Conservation (phyloP, 2,113 vertebrate genomes). For the Okapia johnstoni region DNA sequence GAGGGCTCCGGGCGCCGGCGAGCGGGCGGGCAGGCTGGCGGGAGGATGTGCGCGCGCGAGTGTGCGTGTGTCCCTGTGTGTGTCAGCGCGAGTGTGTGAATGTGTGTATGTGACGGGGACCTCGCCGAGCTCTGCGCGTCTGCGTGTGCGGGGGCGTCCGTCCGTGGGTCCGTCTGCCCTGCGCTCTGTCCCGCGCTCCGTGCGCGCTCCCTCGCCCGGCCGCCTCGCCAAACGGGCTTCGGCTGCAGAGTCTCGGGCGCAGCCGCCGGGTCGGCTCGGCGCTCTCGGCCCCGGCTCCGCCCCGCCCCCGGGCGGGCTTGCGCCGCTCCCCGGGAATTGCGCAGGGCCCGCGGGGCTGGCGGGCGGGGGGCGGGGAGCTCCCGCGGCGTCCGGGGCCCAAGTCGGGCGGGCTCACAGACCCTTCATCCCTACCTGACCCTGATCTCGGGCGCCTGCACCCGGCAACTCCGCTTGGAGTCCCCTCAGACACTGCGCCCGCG, state of each 20-base stretch:
- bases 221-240: not conserved
- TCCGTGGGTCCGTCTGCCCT: constrained; percentile 55
- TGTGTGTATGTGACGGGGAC: not conserved
- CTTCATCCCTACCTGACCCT: not conserved
- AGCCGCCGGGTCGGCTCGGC: not conserved
- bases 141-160: constrained; percentile 71
- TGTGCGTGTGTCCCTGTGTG: constrained; percentile 31
- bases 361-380: not conserved
- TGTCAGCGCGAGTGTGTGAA: constrained; percentile 18
- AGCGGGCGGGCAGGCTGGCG: constrained; percentile 49
- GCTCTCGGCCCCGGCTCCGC: constrained; percentile 34
- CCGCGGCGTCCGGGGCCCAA: not conserved
- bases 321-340: constrained; percentile 46
- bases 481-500: constrained; percentile 7
- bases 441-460: not conserved
- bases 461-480: not conserved
- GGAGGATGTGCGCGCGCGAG: constrained; percentile 56
- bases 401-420: not conserved
- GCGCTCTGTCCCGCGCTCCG: constrained; percentile 42
- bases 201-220: constrained; percentile 47
- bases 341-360: constrained; percentile 36
- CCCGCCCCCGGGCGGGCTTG: constrained; percentile 45
- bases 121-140: constrained; percentile 60
- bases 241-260: constrained; percentile 37
- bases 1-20: constrained; percentile 53